These are phyloP conservation scores for Smithornis capensis DNA, from an alignment of 2,113 vertebrate genomes.

Conservation along the genomic window DNA sequence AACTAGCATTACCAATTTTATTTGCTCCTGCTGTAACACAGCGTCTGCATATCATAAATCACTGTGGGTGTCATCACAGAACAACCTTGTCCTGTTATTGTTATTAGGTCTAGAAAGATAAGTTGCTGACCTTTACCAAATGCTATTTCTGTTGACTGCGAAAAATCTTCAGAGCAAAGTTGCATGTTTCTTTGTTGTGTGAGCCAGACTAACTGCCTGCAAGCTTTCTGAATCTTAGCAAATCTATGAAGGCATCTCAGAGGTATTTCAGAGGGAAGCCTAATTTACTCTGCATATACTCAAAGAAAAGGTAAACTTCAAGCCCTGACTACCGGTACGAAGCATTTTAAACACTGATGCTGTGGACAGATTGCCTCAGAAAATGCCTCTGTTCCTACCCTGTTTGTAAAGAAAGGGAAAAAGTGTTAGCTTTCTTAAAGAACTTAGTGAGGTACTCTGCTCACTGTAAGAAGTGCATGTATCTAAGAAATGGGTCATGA, in stretches of 20 bases:
- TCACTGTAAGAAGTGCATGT: not conserved
- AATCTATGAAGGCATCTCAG: not conserved
- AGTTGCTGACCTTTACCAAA: not conserved
- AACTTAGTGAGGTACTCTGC: not conserved
- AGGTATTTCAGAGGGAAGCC: not conserved
- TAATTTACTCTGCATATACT: not conserved
- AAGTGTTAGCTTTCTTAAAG: not conserved
- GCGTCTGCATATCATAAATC: not conserved
- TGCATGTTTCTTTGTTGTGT: rapidly evolving
- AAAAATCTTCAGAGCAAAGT: not conserved
- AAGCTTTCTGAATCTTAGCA: not conserved
- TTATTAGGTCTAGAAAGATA: not conserved
- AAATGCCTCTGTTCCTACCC: not conserved
- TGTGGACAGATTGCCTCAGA: not conserved
- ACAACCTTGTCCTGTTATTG: not conserved
- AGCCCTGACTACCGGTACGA: not conserved
- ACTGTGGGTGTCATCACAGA: not conserved
- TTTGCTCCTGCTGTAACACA: not conserved
- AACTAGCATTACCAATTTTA: not conserved
- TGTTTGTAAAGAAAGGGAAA: not conserved
- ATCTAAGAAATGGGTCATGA: not conserved
- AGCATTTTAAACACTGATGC: not conserved
- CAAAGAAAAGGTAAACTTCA: not conserved
- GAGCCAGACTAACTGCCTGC: not conserved
- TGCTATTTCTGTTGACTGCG: not conserved